Evolutionary conservation across 1,140 invertebrate species (phyloP), one percentile per base, ranked within the genome.

Genomic region (Sinonovacula constricta): DNA sequence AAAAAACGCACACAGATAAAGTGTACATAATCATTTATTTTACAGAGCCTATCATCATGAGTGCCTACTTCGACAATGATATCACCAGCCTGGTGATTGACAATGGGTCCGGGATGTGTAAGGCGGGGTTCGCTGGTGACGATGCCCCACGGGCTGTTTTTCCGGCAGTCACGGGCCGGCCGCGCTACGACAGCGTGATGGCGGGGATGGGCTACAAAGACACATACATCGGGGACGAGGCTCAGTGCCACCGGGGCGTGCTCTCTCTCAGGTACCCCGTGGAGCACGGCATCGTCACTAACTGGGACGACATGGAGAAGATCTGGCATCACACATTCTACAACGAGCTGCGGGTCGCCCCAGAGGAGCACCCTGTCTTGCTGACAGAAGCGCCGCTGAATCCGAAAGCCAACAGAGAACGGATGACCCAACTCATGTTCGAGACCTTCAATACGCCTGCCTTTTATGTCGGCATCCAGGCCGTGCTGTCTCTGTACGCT

Each of bases 401-500:
- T 76, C 84, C 86, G 0, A 88, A 85, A 31, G 81, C 80, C 59
- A 89, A 88, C 80, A 69, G 87, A 66, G 96, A 97, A 90, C 97
- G 97, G 93, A 97, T 97, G 96, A 96, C 87, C 96, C 93, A 95
- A 92, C 85, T 89, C 31, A 85, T 86, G 83, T 86, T 89, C 45
- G 88, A 89, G 78, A 87, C 82, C 14, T 97, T 97, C 94, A 97
- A 97, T 92, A 95, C 95, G 56, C 96, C 96, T 1, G 96, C 96
- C 68, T 97, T 97, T 95, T 97, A 97, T 88, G 96, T 97, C 1
- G 95, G 95, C 79, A 97, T 97, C 90, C 96, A 97, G 90, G 96
- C 96, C 80, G 96, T 98, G 56, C 93, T 97, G 59, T 97, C 96
- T 24, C 91, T 98, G 84, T 97, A 98, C 91, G 96, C 96, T 84